Base-by-base conservation (phyloP, 2,113 vertebrate genomes). In the Siniperca knerii region DNA sequence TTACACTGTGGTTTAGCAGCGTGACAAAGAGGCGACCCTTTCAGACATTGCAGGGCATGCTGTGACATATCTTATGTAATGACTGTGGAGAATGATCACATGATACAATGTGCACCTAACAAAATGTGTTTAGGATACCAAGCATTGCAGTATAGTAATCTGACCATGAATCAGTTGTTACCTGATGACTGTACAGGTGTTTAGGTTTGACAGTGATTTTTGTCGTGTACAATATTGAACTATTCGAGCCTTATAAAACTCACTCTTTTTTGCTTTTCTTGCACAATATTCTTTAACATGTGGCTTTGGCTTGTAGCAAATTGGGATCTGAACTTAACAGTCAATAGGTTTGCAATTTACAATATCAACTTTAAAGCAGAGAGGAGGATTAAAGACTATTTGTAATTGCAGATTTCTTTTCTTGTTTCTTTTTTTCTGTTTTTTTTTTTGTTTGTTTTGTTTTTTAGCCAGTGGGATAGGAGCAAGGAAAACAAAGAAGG, bases 41-140 rank as follows among this genome's bases (percentile, higher is more conserved):
- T 80, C 23, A 73, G 82, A 78, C 68, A 10, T 81, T 18, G 23
- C 60, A 20, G 64, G 79, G 52, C 67, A 67, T 29, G 12, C 62
- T 58, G 75, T 85, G 83, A 89, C 75, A 78, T 15, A 29, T 79
- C 66, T 92, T 89, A 89, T 50, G 76, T 88, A 91, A 90, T 71
- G 21, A 52, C 48, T 64, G 40, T 67, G 73, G 40, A 82, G 61
- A 84, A 29, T 12, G 48, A 77, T 75, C 66, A 21, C 40, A 25
- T 57, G 54, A 69, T 40, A 16, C 48, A 50, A n/a, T 71, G 18
- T 65, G 46, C 25, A 20, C 55, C 35, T 20, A 48, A 29, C n/a
- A 13, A 48, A 35, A 48, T 74, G 71, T 40, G 44, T 76, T 84
- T 33, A 33, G 42, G 55, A 29, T 5, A 37, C 0, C 4, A 18